These are phyloP conservation scores for cat (Felis catus) DNA, from an alignment of 2,113 vertebrate genomes.

Conservation along the genomic window F.catus_Fca126_mat1.0 CM031414.1:17559501-17560000, in stretches of 20 bases:
- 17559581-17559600: neutral
- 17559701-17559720: accelerated
- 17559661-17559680: neutral
- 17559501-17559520: neutral
- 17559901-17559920: neutral
- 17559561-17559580: neutral
- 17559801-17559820: neutral
- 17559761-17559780: neutral
- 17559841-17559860: neutral
- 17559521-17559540: neutral
- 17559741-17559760: neutral
- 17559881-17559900: neutral
- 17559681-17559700: neutral
- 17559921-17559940: neutral
- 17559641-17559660: neutral
- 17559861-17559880: neutral
- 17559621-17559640: neutral
- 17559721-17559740: neutral
- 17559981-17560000: slow-evolving; percentile 41
- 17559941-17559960: neutral
- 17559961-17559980: slow-evolving; percentile 44
- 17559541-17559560: neutral
- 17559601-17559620: accelerated
- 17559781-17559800: neutral
- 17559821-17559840: neutral